phyloP scores from a whole-genome alignment of 2,888 invertebrate genomes.

The Bibio marci region DNA sequence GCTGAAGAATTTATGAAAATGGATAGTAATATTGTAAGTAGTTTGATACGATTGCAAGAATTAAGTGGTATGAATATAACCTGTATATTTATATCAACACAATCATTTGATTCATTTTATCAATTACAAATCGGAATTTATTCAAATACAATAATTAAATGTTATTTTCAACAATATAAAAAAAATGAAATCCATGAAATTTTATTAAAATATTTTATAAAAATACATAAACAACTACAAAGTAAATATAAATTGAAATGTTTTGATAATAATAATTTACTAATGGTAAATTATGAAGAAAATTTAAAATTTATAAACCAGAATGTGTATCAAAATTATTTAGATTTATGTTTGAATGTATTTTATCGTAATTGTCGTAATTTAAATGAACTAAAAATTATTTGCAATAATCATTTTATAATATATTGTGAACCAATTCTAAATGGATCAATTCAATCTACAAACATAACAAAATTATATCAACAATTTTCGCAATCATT shows the following conservation, averaged over 20 bases:
- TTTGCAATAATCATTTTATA: slow-evolving; percentile 57
- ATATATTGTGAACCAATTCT: slow-evolving; percentile 68
- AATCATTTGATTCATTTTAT: no score
- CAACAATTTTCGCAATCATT: slow-evolving; percentile 59
- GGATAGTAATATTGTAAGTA: no score
- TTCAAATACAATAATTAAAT: slow-evolving; percentile 29
- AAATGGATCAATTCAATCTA: slow-evolving; percentile 39
- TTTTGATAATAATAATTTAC: no score
- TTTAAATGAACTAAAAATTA: slow-evolving; percentile 62
- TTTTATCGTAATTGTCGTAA: slow-evolving; percentile 75
- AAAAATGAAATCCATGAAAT: slow-evolving; percentile 46
- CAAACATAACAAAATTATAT: slow-evolving; percentile 60
- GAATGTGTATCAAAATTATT: slow-evolving; percentile 58
- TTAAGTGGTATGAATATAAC: no score
- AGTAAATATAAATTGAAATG: no score
- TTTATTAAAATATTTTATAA: slow-evolving; percentile 23
- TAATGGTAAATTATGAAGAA: no score
- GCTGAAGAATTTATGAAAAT: no score
- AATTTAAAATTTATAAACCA: slow-evolving; percentile 10
- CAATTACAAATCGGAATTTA: slow-evolving; percentile 2
- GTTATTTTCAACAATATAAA: slow-evolving; percentile 67
- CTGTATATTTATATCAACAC: no score
- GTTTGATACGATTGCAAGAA: no score
- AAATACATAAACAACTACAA: no score
- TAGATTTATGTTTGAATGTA: slow-evolving; percentile 66